Evolutionary conservation across 2,888 invertebrate species (phyloP).

Genomic region (Megastigmus dorsalis): DNA sequence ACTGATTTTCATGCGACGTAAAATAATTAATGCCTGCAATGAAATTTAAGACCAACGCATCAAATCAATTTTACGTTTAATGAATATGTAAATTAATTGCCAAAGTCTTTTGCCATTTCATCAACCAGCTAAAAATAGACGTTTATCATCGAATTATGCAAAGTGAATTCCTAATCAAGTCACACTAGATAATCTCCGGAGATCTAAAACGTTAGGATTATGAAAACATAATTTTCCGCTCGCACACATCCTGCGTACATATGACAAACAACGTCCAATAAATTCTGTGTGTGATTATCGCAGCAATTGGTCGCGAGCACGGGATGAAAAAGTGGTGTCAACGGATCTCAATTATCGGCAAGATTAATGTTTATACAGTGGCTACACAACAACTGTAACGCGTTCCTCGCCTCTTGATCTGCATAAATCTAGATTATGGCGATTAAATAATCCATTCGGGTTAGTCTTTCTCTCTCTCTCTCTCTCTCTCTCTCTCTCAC

Average conservation of each 20-base stretch:
- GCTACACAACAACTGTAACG: background rate
- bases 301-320: background rate
- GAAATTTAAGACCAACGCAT: too few relatives aligned
- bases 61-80: too few relatives aligned
- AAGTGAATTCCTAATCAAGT: too few relatives aligned
- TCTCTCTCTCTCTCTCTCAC: background rate
- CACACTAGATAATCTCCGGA: background rate
- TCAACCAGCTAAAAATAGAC: too few relatives aligned
- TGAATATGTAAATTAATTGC: too few relatives aligned
- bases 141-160: too few relatives aligned
- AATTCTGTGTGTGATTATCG: background rate
- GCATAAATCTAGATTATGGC: slow-evolving; percentile 30
- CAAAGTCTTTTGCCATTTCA: too few relatives aligned
- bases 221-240: background rate
- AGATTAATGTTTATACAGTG: slow-evolving; percentile 20
- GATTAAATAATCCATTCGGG: slow-evolving; percentile 28
- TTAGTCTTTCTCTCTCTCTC: background rate
- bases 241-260: background rate
- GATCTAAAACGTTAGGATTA: background rate
- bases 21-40: too few relatives aligned
- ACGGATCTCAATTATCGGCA: slow-evolving; percentile 12
- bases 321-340: slow-evolving; percentile 1
- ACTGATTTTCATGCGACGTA: too few relatives aligned
- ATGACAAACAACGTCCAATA: background rate
- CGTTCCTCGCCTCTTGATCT: slow-evolving; percentile 12